A percentile compares a stretch with the other conserved stretches of the same genome.
Evolutionary conservation across 2,797 vertebrate species (phyloP).

Genomic region (Myotis vivesi): DNA sequence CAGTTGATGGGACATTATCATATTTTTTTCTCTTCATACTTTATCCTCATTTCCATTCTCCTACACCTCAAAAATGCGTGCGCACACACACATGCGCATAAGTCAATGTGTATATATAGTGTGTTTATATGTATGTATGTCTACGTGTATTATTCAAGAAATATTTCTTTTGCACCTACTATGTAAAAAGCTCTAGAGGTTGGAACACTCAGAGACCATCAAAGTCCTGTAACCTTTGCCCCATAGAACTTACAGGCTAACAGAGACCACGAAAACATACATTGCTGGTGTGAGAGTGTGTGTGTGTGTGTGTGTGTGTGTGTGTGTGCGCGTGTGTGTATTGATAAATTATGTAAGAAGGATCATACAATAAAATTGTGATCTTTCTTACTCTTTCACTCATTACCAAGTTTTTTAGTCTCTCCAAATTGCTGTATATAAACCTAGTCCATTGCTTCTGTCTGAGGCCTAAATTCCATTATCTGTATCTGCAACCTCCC

Average conservation of each 20-base stretch:
- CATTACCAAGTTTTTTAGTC: neutral
- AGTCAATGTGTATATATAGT: neutral
- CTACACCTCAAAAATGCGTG: accelerated
- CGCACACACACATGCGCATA: neutral
- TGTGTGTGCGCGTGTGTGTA: neutral
- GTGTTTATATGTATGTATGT: neutral
- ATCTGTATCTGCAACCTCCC: neutral
- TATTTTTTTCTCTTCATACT: neutral
- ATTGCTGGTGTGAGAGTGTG: neutral
- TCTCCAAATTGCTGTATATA: neutral
- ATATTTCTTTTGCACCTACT: neutral
- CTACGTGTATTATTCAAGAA: neutral
- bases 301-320: neutral
- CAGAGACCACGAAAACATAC: neutral
- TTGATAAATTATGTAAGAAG: neutral
- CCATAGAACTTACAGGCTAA: neutral
- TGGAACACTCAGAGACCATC: neutral
- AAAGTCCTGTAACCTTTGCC: neutral
- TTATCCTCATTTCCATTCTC: neutral
- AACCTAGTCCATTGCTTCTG: neutral
- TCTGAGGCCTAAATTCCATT: neutral
- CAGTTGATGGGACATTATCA: neutral
- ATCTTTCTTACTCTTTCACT: neutral
- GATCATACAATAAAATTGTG: neutral
- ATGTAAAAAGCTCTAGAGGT: neutral